Base-by-base conservation (phyloP, 2,113 vertebrate species). In the Coptodon bakossiorum region DNA sequence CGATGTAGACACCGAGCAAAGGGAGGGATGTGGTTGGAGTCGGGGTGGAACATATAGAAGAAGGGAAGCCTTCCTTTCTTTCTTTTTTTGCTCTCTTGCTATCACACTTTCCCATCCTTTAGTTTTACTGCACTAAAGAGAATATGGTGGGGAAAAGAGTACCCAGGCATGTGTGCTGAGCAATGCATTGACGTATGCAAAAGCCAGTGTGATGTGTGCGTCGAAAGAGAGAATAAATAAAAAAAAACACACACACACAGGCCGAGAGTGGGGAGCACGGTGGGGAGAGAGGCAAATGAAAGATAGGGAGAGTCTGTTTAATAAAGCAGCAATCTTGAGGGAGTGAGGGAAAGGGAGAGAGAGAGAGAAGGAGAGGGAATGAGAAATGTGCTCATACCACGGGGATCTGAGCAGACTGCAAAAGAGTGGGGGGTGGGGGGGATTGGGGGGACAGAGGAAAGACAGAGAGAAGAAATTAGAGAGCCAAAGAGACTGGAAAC, bases 281-380 rank as follows among this genome's bases (percentile, higher is more conserved):
- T 68, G 84, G 85, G 88, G 84, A 92, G 92, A 91, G 91, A 78
- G 91, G 92, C 94, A 91, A 95, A 96, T 95, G 92, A 95, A 95
- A 93, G 93, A 96, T 95, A 94, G 94, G 90, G 91, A 89, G 93
- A 92, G 91, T 93, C 93, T 94, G 91, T 96, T 96, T 95, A 95
- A 96, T 95, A 95, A 96, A 95, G 94, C 89, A 94, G 92, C 92
- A 92, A 93, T 95, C 91, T 92, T 89, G 84, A 95, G 92, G 91
- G 94, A 94, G 90, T 22, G 81, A 89, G 90, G 81, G 89, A 27
- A 86, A 90, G 89, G 57, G 89, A 86, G 83, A 29, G 88, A 90
- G 88, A 57, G 88, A 85, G 83, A 90, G 91, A 86, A 91, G 87
- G 90, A 91, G 94, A 94, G 88, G 91, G 94, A 95, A 94, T 93